Evolutionary conservation across 2,797 vertebrate genomes (phyloP).

Genomic region (Heterohyrax brucei): DNA sequence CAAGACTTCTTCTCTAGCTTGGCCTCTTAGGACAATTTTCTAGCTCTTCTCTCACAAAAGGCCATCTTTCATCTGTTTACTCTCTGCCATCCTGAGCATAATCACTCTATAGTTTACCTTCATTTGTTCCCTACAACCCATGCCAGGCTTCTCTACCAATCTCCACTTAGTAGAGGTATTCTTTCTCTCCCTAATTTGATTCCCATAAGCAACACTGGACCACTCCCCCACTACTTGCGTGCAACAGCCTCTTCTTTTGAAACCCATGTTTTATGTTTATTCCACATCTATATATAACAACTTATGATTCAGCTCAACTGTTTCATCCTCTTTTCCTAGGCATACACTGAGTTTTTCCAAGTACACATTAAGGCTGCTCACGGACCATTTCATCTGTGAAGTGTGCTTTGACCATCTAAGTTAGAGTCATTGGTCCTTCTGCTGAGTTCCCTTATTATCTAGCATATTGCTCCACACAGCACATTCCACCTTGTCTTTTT

Average conservation of each 20-base stretch:
- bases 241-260: conserved; percentile 30
- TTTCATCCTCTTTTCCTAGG: conserved; percentile 19
- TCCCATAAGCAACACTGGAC: background rate
- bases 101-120: background rate
- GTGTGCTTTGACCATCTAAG: background rate
- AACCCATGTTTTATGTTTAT: conserved; percentile 4
- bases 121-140: background rate
- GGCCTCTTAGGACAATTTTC: background rate
- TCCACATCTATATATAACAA: conserved; percentile 19
- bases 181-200: conserved; percentile 24
- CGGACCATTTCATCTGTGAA: background rate
- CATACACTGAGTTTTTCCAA: background rate
- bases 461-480: background rate
- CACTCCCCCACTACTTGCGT: background rate
- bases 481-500: background rate
- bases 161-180: background rate
- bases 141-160: background rate
- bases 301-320: conserved; percentile 19
- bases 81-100: background rate
- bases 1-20: background rate
- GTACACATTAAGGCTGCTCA: background rate
- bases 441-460: background rate
- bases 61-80: background rate
- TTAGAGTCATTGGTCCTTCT: conserved; percentile 18
- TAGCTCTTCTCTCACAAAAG: conserved; percentile 2